phyloP scores from a whole-genome alignment of 2,113 vertebrate species.

The Rhadina sibilatrix region DNA sequence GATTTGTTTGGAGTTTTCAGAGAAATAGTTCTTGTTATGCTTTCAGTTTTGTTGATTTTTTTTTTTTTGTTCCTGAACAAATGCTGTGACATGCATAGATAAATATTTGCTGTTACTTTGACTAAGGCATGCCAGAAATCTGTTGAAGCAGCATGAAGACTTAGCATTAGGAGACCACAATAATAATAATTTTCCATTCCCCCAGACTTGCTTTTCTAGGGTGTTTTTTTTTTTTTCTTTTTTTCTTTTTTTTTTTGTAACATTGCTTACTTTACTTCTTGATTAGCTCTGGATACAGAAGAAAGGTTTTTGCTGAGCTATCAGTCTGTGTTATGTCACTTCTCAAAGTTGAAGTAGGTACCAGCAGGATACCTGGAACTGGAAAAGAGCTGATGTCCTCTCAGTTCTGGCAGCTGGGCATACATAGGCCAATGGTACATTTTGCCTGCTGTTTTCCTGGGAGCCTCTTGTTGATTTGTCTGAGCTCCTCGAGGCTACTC shows the following conservation, averaged over 20 bases:
- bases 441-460: background rate
- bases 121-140: background rate
- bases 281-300: background rate
- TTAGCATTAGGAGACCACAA: background rate
- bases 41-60: background rate
- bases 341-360: background rate
- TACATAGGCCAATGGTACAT: accelerated
- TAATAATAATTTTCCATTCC: background rate
- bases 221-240: no score
- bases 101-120: background rate
- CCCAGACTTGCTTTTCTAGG: background rate
- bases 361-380: background rate
- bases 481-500: background rate
- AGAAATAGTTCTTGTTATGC: background rate
- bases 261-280: background rate
- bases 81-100: background rate
- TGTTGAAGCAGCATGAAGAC: background rate
- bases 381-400: background rate
- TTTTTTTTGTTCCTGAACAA: background rate
- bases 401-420: background rate
- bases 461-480: background rate
- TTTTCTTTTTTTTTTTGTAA: background rate
- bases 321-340: background rate
- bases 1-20: background rate
- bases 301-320: background rate